These are phyloP conservation scores for Xylocopa sonorina DNA, from an alignment of 1,140 invertebrate genomes.

Conservation along the genomic window DNA sequence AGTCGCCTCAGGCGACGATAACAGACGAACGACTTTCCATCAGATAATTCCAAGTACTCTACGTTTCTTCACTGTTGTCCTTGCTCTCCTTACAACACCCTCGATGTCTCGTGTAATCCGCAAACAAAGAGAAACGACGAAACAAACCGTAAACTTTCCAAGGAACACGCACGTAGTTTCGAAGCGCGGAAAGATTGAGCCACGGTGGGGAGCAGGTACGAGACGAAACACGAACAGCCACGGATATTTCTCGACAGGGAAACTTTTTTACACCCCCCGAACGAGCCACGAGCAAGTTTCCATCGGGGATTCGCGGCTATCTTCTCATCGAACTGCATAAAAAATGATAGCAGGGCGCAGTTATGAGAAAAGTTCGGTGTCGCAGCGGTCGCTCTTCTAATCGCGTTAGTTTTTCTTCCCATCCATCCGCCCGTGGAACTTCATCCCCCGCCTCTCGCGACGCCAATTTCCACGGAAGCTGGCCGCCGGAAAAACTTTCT, in stretches of 20 bases:
- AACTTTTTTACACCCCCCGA: conserved; percentile 51
- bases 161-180: not conserved
- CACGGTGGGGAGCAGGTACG: too few species aligned
- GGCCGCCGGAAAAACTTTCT: conserved; percentile 49
- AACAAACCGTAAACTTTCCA: not conserved
- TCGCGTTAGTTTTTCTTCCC: conserved; percentile 4
- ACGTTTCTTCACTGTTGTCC: too few species aligned
- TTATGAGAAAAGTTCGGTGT: conserved; percentile 52
- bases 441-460: conserved; percentile 18
- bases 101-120: too few species aligned
- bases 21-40: not conserved
- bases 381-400: not conserved
- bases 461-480: conserved; percentile 53
- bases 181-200: conserved; percentile 31
- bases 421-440: conserved; percentile 30
- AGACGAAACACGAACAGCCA: not conserved
- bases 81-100: too few species aligned
- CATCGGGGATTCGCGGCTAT: not conserved
- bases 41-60: too few species aligned
- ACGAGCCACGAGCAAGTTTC: conserved; percentile 40
- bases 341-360: conserved; percentile 43
- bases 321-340: conserved; percentile 40
- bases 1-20: too few species aligned
- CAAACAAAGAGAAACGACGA: not conserved
- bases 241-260: conserved; percentile 49